These are phyloP conservation scores for Umimayanthus kanabou DNA, from an alignment of 92 coral and sea anemone genomes.

Conservation along the genomic window DNA sequence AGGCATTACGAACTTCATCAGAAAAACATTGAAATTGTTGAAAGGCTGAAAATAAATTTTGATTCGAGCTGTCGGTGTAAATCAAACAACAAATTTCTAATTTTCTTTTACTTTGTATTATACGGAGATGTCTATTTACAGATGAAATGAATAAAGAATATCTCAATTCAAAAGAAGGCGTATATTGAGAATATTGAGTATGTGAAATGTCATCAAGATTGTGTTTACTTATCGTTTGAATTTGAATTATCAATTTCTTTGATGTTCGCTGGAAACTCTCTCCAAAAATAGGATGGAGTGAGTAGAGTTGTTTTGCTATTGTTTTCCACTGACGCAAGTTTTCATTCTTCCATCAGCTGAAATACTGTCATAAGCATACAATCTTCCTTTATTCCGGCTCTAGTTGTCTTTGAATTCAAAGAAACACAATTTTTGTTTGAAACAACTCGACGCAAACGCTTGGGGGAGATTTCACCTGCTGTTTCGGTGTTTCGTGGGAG, in stretches of 20 bases:
- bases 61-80: no score
- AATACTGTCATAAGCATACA: not conserved
- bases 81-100: not conserved
- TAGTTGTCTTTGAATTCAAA: not conserved
- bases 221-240: not conserved
- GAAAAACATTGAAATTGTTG: no score
- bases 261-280: not conserved
- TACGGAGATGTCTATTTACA: not conserved
- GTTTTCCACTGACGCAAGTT: not conserved
- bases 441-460: not conserved
- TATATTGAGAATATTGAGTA: not conserved
- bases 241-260: not conserved
- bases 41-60: no score
- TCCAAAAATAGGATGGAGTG: not conserved
- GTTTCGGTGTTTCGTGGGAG: slow-evolving; percentile 2
- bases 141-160: not conserved
- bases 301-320: not conserved
- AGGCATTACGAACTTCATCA: no score
- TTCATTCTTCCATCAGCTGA: not conserved
- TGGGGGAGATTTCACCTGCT: not conserved
- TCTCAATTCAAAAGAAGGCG: not conserved
- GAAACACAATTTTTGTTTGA: not conserved
- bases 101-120: not conserved
- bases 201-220: not conserved
- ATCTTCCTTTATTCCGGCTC: not conserved